Conservation (phyloP, 2,113 vertebrate species). For the Notothenia coriiceps region DNA sequence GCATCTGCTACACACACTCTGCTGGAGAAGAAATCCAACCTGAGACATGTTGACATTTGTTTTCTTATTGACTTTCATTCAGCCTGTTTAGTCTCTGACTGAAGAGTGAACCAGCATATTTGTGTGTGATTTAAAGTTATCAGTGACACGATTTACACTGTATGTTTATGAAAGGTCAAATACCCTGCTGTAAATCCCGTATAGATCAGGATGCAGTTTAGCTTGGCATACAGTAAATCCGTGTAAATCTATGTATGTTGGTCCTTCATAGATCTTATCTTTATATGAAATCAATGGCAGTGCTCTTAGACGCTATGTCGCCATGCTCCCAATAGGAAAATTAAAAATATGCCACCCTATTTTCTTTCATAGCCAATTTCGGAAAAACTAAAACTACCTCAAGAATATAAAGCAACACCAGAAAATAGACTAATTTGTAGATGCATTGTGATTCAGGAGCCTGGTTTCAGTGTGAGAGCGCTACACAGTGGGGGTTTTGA, state of each 20-base stretch:
- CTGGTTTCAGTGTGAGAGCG: constrained; percentile 18
- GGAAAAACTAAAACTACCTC: constrained; percentile 13
- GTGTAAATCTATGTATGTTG: constrained; percentile 39
- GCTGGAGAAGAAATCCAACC: constrained; percentile 62
- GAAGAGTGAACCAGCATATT: constrained; percentile 12
- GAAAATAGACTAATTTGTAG: constrained; percentile 21
- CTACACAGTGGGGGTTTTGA: constrained; percentile 23
- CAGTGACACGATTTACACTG: constrained; percentile 1
- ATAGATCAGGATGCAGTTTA: constrained; percentile 30
- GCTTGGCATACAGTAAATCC: constrained; percentile 14
- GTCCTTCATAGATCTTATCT: constrained; percentile 27
- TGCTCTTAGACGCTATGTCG: constrained; percentile 4
- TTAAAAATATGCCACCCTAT: constrained; percentile 26
- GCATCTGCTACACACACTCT: constrained; percentile 65
- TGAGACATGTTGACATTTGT: constrained; percentile 76
- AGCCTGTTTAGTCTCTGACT: constrained; percentile 42
- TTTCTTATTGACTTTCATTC: constrained; percentile 69
- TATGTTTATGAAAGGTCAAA: constrained; percentile 29
- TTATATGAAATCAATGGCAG: constrained; percentile 23
- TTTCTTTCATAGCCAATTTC: constrained; percentile 5
- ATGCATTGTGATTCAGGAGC: constrained; percentile 38
- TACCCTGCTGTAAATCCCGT: neutral
- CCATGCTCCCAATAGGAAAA: neutral
- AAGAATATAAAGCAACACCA: constrained; percentile 45
- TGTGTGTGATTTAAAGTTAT: constrained; percentile 20